Conservation (phyloP, 2,888 invertebrate species). For the Cotesia congregata region DNA sequence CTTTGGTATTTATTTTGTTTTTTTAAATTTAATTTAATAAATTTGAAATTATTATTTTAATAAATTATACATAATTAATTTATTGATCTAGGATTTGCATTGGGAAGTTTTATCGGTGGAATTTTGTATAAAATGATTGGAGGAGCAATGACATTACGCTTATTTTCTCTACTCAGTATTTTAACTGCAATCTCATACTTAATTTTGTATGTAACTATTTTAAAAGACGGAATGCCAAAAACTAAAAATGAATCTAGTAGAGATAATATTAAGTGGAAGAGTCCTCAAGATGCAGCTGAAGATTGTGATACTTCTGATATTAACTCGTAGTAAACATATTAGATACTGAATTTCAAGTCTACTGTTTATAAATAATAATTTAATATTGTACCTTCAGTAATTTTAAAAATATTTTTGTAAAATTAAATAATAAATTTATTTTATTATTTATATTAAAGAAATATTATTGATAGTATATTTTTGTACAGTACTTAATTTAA, state of each 20-base stretch:
- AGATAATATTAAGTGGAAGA: slow-evolving; percentile 56
- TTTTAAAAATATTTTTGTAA: too few species aligned
- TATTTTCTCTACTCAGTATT: slow-evolving; percentile 70
- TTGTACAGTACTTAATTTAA: neutral
- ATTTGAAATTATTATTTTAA: slow-evolving; percentile 19
- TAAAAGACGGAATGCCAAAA: slow-evolving; percentile 61
- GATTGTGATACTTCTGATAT: slow-evolving; percentile 49
- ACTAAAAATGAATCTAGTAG: slow-evolving; percentile 39
- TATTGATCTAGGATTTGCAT: slow-evolving; percentile 76
- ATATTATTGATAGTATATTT: too few species aligned
- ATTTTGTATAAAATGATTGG: slow-evolving; percentile 77
- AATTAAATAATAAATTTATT: too few species aligned
- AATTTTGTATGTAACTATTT: slow-evolving; percentile 66
- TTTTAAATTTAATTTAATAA: slow-evolving; percentile 14
- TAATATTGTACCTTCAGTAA: too few species aligned
- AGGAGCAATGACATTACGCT: slow-evolving; percentile 74
- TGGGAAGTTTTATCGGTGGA: slow-evolving; percentile 84
- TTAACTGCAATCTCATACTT: slow-evolving; percentile 70
- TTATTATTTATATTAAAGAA: too few species aligned
- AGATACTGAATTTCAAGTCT: too few species aligned
- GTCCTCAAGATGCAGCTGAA: slow-evolving; percentile 57
- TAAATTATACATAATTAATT: too few species aligned
- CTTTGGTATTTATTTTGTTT: slow-evolving; percentile 73
- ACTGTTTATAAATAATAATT: too few species aligned
- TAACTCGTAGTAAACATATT: neutral